Evolutionary conservation across 2,113 vertebrate genomes (phyloP).

Genomic region (Callospermophilus lateralis): DNA sequence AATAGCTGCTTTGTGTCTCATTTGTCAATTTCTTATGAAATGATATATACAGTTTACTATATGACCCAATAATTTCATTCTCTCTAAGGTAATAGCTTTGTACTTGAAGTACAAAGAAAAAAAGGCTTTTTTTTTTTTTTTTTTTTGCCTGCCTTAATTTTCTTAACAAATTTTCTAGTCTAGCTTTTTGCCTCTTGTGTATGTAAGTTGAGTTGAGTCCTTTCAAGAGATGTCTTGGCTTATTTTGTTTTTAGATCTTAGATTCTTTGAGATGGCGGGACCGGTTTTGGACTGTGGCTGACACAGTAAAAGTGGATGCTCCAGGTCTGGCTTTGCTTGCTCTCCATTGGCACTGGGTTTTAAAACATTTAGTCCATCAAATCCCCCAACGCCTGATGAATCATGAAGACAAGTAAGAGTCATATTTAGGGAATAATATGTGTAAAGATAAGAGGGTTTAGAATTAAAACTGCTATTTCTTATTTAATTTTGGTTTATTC

Average conservation of each 20-base stretch:
- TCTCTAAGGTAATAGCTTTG: background rate
- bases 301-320: slow-evolving; percentile 89
- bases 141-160: background rate
- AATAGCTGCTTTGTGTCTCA: background rate
- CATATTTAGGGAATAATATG: background rate
- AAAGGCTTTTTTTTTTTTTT: background rate
- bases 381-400: slow-evolving; percentile 92
- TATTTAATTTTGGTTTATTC: slow-evolving; percentile 20
- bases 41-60: background rate
- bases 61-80: background rate
- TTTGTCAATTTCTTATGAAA: background rate
- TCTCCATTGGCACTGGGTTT: slow-evolving; percentile 98
- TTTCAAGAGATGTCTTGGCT: slow-evolving; percentile 23
- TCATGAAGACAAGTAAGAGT: slow-evolving; percentile 91
- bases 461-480: background rate
- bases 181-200: background rate
- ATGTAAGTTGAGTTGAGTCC: background rate
- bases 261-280: slow-evolving; percentile 93
- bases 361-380: slow-evolving; percentile 92
- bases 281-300: slow-evolving; percentile 93
- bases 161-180: background rate
- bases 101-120: background rate
- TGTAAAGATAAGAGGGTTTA: background rate
- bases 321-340: slow-evolving; percentile 93
- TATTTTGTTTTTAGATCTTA: slow-evolving; percentile 85